Evolutionary conservation across 2,888 invertebrate species (phyloP).

Genomic region (Unio delphinus): DNA sequence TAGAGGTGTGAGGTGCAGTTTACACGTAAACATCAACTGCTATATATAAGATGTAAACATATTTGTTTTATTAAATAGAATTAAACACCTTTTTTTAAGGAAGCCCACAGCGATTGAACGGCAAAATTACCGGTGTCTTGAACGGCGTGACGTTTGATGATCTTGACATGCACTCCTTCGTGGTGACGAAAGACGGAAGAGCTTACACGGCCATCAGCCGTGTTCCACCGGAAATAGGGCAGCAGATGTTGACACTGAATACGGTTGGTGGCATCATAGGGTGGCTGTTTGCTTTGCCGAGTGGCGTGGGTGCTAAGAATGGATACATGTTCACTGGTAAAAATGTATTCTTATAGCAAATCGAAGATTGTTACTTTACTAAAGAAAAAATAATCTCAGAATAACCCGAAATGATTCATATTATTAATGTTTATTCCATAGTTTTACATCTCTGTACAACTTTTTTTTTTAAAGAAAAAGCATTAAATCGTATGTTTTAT

Average conservation of each 20-base stretch:
- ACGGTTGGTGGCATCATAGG: constrained; percentile 89
- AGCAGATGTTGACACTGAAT: constrained; percentile 86
- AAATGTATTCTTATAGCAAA: not conserved
- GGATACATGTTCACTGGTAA: constrained; percentile 83
- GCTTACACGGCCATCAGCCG: constrained; percentile 89
- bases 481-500: too few species aligned
- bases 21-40: too few species aligned
- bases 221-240: constrained; percentile 82
- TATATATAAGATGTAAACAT: too few species aligned
- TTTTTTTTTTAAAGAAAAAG: too few species aligned
- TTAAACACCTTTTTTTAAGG: constrained; percentile 73
- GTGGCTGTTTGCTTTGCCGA: constrained; percentile 92
- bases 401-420: too few species aligned
- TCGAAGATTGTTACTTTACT: too few species aligned
- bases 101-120: constrained; percentile 88
- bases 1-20: too few species aligned
- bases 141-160: constrained; percentile 84
- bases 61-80: too few species aligned
- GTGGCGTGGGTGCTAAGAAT: constrained; percentile 82
- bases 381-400: too few species aligned
- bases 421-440: too few species aligned
- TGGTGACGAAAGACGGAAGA: constrained; percentile 78
- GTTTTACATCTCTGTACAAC: too few species aligned
- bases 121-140: constrained; percentile 87
- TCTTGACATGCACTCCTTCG: constrained; percentile 91